phyloP scores from a whole-genome alignment of 2,888 invertebrate species.

The Eupithecia centaureata region DNA sequence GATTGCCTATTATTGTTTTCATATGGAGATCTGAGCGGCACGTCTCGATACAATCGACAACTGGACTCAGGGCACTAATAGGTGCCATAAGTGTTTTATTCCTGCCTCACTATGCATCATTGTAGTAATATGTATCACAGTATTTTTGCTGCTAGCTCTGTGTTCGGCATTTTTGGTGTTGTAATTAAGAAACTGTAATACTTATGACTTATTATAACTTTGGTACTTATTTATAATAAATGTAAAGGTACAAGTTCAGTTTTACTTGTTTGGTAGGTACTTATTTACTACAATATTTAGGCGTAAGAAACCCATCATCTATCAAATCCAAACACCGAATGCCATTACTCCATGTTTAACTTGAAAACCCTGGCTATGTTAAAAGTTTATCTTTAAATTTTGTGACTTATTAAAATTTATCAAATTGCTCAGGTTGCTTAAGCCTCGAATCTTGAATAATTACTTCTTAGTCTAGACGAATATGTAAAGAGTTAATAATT shows the following conservation, averaged over 20 bases:
- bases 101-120: neutral
- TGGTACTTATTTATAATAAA: no score
- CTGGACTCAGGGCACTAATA: neutral
- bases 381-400: no score
- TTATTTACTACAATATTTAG: no score
- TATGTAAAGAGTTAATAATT: neutral
- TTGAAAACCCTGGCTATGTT: neutral
- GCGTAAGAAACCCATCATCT: neutral
- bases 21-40: constrained; percentile 27
- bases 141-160: neutral
- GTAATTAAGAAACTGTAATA: neutral
- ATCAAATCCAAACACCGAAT: neutral
- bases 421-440: neutral
- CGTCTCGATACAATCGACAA: neutral
- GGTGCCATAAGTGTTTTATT: neutral
- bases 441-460: no score
- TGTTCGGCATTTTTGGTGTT: neutral
- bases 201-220: neutral
- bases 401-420: no score
- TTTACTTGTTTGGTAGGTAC: neutral
- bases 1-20: constrained; percentile 71
- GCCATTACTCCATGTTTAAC: neutral
- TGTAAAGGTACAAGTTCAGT: neutral
- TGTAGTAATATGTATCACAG: neutral
- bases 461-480: neutral